Evolutionary conservation across 2,797 vertebrate species (phyloP), one percentile per base, ranked within the genome.

Genomic region (Caiman crocodilus): DNA sequence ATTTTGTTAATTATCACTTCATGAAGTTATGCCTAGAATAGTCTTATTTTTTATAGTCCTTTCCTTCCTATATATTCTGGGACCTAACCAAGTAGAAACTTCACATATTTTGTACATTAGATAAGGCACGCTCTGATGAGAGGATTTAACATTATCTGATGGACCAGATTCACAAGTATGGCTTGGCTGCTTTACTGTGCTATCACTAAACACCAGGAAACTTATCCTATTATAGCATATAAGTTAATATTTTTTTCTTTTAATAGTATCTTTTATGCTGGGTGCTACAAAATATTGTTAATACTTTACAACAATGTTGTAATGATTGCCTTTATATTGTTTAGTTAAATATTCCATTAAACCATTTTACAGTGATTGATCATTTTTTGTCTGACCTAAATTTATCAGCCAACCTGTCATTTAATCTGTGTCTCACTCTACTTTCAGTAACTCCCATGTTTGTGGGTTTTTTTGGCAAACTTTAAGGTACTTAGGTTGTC

Each of bases 81-180:
- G 42, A 50, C 42, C 87, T 91, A 91, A 65, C 64, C 61, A 90
- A 83, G 93, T 15, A 85, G 88, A 88, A 87, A 32, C 67, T 93
- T 56, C 85, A 58, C 85, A 71, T 76, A 71, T 74, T 92, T 96
- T 94, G 90, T 42, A 61, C 60, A 61, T 61, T 11, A 96, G 94
- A 96, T 95, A 82, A 90, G 78, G 61, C 82, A 82, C 91, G 94
- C 95, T 94, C 95, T 92, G 92, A 91, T 91, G 77, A 35, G 79
- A 89, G 86, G 86, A 80, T 96, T 94, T 56, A 58, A 76, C 28
- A 84, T 95, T 86, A 92, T 95, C 88, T 76, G 88, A 74, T 93
- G 76, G 92, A 87, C 23, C 23, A 69, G 65, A 12, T 35, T 69
- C 18, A 69, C 16, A 20, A 5, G 5, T 69, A 69, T 32, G 65